Evolutionary conservation across 2,113 vertebrate genomes (phyloP).

Genomic region (Poicephalus meyeri): DNA sequence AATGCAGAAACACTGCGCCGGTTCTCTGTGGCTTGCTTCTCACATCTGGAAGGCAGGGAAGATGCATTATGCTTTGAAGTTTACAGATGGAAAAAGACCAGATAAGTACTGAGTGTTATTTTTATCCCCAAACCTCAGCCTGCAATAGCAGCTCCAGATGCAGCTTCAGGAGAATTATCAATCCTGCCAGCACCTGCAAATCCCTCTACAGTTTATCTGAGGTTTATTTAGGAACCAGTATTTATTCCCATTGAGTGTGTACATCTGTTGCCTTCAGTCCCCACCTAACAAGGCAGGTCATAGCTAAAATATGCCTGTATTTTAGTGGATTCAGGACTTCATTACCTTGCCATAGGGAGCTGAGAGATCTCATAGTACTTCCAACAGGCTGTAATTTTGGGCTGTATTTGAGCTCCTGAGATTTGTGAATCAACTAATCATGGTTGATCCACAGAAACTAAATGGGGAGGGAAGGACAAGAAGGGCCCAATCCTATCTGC

Average conservation of each 20-base stretch:
- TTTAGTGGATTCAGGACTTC: neutral
- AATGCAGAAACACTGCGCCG: neutral
- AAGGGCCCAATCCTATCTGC: neutral
- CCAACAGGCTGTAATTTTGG: neutral
- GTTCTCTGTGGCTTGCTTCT: neutral
- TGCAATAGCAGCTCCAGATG: neutral
- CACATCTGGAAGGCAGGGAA: neutral
- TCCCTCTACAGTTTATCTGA: neutral
- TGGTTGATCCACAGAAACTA: neutral
- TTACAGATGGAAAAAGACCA: neutral
- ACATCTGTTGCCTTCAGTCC: neutral
- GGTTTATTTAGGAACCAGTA: neutral
- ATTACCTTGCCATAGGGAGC: fast-evolving
- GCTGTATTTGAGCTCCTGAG: neutral
- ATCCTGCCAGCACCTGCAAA: constrained; percentile 23
- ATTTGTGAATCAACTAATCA: neutral
- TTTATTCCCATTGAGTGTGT: neutral
- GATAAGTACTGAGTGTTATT: neutral
- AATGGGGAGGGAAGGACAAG: fast-evolving
- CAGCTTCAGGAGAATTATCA: neutral
- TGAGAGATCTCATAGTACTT: neutral
- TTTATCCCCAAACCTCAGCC: constrained; percentile 3
- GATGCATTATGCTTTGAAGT: constrained; percentile 1
- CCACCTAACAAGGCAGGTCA: neutral
- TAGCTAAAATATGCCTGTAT: neutral